Conservation (phyloP, 2,888 invertebrate genomes). For the Ennomos erosarius region DNA sequence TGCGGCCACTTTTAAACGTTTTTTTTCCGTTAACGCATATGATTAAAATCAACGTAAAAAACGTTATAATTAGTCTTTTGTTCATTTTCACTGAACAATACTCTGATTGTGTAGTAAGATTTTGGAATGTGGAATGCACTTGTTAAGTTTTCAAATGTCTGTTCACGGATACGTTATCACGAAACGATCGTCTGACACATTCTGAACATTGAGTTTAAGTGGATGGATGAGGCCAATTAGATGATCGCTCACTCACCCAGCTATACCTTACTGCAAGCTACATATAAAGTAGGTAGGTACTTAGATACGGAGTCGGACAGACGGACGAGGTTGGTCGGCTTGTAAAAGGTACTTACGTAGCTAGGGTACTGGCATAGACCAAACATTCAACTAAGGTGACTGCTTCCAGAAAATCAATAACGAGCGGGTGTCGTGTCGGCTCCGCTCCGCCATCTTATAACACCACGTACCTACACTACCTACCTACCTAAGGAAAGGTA, state of each 20-base stretch:
- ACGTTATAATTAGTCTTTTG: constrained; percentile 47
- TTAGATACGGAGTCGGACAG: neutral
- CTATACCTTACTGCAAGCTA: constrained; percentile 52
- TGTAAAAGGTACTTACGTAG: constrained; percentile 45
- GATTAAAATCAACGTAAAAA: constrained; percentile 53
- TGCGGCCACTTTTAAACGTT: constrained; percentile 65
- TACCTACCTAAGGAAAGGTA: neutral
- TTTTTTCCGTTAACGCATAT: constrained; percentile 63
- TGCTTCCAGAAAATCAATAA: constrained; percentile 41
- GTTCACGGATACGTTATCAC: constrained; percentile 37
- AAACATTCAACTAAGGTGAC: constrained; percentile 47
- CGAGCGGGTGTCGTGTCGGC: neutral
- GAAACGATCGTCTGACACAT: constrained; percentile 54
- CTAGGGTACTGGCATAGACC: constrained; percentile 42
- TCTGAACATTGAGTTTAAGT: constrained; percentile 59
- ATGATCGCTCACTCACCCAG: constrained; percentile 57
- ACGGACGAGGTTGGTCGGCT: constrained; percentile 25
- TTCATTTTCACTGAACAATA: constrained; percentile 50
- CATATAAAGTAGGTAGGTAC: constrained; percentile 5
- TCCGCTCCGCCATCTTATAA: constrained; percentile 7
- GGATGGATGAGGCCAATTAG: constrained; percentile 57
- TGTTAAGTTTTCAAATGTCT: constrained; percentile 14
- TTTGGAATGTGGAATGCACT: constrained; percentile 13
- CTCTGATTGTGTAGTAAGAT: neutral
- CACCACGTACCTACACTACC: neutral